Conservation (phyloP, 2,888 invertebrate genomes). For the Volucella zonaria region DNA sequence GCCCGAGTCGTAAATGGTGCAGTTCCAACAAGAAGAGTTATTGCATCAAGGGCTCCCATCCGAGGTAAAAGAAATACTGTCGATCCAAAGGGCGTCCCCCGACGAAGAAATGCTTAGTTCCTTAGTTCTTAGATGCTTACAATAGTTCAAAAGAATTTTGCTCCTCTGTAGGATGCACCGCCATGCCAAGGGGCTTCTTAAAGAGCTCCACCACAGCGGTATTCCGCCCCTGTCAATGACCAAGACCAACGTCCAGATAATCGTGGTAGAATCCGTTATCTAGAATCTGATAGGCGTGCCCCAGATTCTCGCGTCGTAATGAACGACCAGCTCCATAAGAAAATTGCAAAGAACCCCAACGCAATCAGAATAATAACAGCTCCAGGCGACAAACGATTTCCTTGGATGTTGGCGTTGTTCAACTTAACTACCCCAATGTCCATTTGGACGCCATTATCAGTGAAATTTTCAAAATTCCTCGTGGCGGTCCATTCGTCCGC, state of each 20-base stretch:
- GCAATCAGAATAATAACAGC: conserved; percentile 18
- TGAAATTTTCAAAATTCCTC: conserved; percentile 67
- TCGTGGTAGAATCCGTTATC: background rate
- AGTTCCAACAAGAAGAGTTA: background rate
- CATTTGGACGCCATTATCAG: conserved; percentile 66
- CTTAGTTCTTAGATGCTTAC: too few species aligned
- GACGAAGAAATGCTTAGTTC: background rate
- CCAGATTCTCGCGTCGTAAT: conserved; percentile 45
- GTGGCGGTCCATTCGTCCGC: conserved; percentile 59
- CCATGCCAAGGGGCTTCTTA: background rate
- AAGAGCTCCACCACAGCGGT: background rate
- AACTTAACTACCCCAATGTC: conserved; percentile 52
- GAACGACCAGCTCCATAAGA: conserved; percentile 60
- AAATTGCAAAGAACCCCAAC: conserved; percentile 21
- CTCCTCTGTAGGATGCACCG: background rate
- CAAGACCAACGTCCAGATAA: conserved; percentile 30
- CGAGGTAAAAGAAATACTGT: background rate
- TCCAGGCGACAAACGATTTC: conserved; percentile 35
- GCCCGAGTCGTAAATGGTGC: background rate
- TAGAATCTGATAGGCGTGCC: conserved; percentile 21
- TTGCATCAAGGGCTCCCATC: background rate
- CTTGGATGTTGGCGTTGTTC: conserved; percentile 62
- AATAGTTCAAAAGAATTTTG: background rate
- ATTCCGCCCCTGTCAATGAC: conserved; percentile 3
- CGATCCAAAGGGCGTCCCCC: background rate